Conservation (phyloP, 2,797 vertebrate genomes). For the Alcedo atthis region DNA sequence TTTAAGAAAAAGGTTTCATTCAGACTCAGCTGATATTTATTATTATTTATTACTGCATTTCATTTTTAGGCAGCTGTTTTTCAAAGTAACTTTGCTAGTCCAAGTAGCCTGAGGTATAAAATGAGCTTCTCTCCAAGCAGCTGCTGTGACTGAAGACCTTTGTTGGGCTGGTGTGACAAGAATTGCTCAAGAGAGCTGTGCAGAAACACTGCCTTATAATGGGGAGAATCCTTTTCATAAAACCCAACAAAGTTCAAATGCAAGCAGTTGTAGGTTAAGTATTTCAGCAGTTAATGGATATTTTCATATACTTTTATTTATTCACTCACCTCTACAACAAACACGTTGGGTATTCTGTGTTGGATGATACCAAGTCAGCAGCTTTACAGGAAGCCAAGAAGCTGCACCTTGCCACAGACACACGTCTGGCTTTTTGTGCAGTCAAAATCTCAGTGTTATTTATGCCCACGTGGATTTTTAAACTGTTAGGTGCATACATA, state of each 20-base stretch:
- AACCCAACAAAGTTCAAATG: background rate
- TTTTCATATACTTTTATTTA: background rate
- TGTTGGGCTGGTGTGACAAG: background rate
- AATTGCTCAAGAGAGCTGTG: background rate
- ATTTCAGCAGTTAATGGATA: background rate
- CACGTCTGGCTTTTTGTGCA: background rate
- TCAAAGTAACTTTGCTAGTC: background rate
- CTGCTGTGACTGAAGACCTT: background rate
- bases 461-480: background rate
- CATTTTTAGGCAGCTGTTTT: background rate
- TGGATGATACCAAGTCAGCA: background rate
- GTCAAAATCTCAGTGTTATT: constrained; percentile 7
- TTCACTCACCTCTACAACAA: background rate
- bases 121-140: background rate
- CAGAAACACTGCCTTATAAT: background rate
- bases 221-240: background rate
- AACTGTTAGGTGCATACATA: background rate
- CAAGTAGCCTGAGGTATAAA: background rate
- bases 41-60: background rate
- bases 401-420: background rate
- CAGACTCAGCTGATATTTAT: background rate
- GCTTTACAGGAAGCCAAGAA: background rate
- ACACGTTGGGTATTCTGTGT: background rate
- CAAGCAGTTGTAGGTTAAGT: background rate
- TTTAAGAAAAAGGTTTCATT: background rate